Base-by-base conservation (phyloP, 1,140 invertebrate genomes). In the Harlomillsia oculata region DNA sequence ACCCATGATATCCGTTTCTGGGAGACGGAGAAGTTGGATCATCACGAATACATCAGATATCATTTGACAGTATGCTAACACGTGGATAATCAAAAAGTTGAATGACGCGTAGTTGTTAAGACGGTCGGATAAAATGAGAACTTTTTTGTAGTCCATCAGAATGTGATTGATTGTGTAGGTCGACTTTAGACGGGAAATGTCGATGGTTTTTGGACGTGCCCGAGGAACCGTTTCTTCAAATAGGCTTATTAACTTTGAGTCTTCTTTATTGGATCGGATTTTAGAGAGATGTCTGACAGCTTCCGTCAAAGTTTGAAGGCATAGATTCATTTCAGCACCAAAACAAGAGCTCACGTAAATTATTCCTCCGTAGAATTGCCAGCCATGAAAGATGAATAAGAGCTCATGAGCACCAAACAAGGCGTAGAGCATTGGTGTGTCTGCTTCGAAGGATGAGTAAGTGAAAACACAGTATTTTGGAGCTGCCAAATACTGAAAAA, bases 341-440 rank as follows among this genome's bases (percentile, higher is more conserved):
- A 50, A 11, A 13, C 44, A 30, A 5, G 41, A 44, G 23, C 40
- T 52, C 1, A 52, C 21, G 21, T 23, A 20, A 6, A 58, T 36
- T 16, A 32, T 11, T 30, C 48, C 53, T 8, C 20, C 18, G 18
- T 20, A 36, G 1, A 16, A 2, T 1, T 11, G 23, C 56, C 56
- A 58, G n/a, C 48, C 48, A 46, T 45, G 39, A 16, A 51, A 21
- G 16, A 58, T 37, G n/a, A 58, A 52, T 0, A 40, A 41, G 21
- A 58, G n/a, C n/a, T 58, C 56, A 26, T 58, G 56, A 20, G 39
- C 1, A 29, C 40, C 32, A 28, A 58, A 46, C 2, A 58, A 16
- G 21, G 36, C 25, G 13, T 43, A 18, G 14, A 58, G 23, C 14
- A 37, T 36, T 21, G 16, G 28, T 23, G 48, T 36, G 6, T 58